A percentile compares a stretch with the other conserved stretches of the same genome.
Conservation (phyloP, 1,140 invertebrate genomes). For the Campoletis sonorensis region DNA sequence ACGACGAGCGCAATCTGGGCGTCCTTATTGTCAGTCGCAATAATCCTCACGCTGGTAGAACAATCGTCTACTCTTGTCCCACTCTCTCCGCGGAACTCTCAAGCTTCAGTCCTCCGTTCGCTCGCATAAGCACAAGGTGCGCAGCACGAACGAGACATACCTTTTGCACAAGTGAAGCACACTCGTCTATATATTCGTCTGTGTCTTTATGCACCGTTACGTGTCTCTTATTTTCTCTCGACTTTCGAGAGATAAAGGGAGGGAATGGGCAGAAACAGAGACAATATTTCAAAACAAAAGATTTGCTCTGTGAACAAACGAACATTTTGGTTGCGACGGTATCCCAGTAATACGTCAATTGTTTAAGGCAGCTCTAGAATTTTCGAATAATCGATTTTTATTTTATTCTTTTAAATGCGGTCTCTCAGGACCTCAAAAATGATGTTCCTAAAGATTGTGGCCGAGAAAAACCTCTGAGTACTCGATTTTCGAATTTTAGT, state of each 20-base stretch:
- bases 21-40: slow-evolving; percentile 3
- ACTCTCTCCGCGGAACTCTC: background rate
- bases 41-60: background rate
- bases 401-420: too few species aligned
- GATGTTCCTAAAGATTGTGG: too few species aligned
- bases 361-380: too few species aligned
- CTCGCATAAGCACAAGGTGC: background rate
- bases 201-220: slow-evolving; percentile 6
- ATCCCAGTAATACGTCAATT: background rate
- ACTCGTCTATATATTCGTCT: background rate
- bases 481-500: too few species aligned
- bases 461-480: too few species aligned
- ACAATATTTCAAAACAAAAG: background rate
- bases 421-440: too few species aligned
- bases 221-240: background rate
- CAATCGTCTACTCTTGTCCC: background rate
- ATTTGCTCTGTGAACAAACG: background rate
- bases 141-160: background rate
- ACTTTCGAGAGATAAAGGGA: background rate
- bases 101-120: background rate
- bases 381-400: too few species aligned
- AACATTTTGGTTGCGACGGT: background rate
- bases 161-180: slow-evolving; percentile 3
- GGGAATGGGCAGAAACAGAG: background rate
- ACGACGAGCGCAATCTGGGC: slow-evolving; percentile 1